phyloP scores from a whole-genome alignment of 2,797 vertebrate species.

The Sciaenops ocellatus region DNA sequence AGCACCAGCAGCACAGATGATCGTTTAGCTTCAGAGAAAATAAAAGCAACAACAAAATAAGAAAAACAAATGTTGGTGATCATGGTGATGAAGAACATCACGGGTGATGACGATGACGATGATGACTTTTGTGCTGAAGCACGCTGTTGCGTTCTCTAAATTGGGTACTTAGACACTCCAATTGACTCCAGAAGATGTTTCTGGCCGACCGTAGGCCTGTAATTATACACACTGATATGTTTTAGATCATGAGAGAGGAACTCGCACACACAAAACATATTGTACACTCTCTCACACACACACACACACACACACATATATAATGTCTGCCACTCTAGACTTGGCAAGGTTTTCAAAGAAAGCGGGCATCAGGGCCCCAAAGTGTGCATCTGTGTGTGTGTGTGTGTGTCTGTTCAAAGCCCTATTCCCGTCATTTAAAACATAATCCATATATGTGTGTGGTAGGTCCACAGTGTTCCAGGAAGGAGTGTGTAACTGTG shows the following conservation, averaged over 20 bases:
- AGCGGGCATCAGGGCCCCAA: conserved; percentile 59
- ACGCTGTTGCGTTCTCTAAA: conserved; percentile 50
- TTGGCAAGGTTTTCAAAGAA: conserved; percentile 76
- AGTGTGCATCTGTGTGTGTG: conserved; percentile 44
- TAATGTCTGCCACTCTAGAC: conserved; percentile 63
- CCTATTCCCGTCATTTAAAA: conserved; percentile 68
- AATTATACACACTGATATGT: conserved; percentile 73
- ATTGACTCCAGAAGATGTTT: conserved; percentile 70
- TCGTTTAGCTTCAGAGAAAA: neutral
- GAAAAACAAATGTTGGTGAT: conserved; percentile 25
- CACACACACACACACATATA: conserved; percentile 42
- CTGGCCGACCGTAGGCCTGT: conserved; percentile 58
- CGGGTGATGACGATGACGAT: conserved; percentile 6
- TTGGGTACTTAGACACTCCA: conserved; percentile 56
- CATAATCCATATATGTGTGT: conserved; percentile 73
- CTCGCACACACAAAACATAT: conserved; percentile 26
- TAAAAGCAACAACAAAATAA: neutral
- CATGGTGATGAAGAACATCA: conserved; percentile 21
- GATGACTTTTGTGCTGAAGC: conserved; percentile 40
- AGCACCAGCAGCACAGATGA: neutral
- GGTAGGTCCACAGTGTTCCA: conserved; percentile 71
- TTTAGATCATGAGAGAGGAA: conserved; percentile 65
- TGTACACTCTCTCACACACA: conserved; percentile 27
- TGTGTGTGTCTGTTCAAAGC: conserved; percentile 57
- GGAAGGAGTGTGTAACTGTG: conserved; percentile 61